These are phyloP conservation scores for Camponotus vicinus DNA, from an alignment of 1,140 invertebrate species.

Conservation along the genomic window DNA sequence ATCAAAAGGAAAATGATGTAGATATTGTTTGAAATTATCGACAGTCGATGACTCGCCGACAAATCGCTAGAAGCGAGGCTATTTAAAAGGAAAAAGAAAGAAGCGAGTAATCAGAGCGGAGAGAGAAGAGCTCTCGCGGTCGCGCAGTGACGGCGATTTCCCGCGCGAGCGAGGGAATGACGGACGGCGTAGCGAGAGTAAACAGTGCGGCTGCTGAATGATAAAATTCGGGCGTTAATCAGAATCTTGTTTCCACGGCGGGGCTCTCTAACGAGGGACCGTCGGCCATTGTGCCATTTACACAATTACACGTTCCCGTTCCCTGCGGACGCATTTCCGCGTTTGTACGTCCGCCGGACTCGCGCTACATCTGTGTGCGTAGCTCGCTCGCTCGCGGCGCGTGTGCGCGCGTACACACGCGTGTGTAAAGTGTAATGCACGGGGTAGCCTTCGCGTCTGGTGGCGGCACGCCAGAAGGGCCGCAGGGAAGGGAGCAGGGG, in stretches of 20 bases:
- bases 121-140: conserved; percentile 12
- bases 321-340: conserved; percentile 71
- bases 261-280: conserved; percentile 78
- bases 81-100: background rate
- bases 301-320: conserved; percentile 82
- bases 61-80: background rate
- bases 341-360: conserved; percentile 70
- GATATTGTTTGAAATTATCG: background rate
- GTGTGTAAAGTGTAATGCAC: conserved; percentile 54
- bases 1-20: background rate
- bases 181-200: conserved; percentile 63
- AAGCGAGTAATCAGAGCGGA: conserved; percentile 27
- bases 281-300: conserved; percentile 83
- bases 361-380: conserved; percentile 30
- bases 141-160: conserved; percentile 38
- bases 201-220: conserved; percentile 69
- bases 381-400: background rate
- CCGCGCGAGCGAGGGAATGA: conserved; percentile 54
- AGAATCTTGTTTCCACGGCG: conserved; percentile 83
- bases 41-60: background rate
- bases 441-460: conserved; percentile 62
- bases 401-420: conserved; percentile 38
- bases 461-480: conserved; percentile 38
- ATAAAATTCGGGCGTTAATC: conserved; percentile 83
- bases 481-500: background rate